Evolutionary conservation across 1,140 invertebrate genomes (phyloP).

Genomic region (Proales similis): DNA sequence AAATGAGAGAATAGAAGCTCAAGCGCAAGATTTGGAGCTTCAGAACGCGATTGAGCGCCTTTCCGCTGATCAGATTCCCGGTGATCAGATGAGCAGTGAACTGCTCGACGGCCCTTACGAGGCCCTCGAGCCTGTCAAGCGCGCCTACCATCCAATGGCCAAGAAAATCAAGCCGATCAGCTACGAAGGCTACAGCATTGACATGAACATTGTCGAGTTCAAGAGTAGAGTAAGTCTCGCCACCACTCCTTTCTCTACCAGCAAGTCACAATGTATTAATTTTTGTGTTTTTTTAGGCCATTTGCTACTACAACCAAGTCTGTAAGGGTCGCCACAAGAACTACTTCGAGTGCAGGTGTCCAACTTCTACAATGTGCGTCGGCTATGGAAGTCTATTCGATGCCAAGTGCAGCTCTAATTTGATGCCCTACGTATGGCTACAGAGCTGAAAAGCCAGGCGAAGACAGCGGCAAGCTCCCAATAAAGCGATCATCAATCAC

Average conservation of each 20-base stretch:
- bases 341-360: conserved; percentile 36
- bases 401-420: conserved; percentile 1
- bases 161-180: conserved; percentile 15
- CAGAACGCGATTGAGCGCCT: too few relatives aligned
- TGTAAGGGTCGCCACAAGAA: conserved; percentile 14
- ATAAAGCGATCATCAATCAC: too few relatives aligned
- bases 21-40: not conserved
- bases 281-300: conserved; percentile 32
- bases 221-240: conserved; percentile 7
- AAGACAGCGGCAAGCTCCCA: too few relatives aligned
- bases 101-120: not conserved
- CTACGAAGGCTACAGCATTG: conserved; percentile 29
- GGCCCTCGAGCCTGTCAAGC: not conserved
- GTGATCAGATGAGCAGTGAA: too few relatives aligned
- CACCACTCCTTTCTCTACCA: not conserved
- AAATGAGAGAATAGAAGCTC: not conserved
- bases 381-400: conserved; percentile 20
- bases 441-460: too few relatives aligned
- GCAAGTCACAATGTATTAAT: too few relatives aligned
- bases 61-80: too few relatives aligned
- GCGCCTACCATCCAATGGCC: not conserved
- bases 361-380: conserved; percentile 25
- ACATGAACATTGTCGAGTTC: conserved; percentile 29
- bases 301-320: conserved; percentile 26
- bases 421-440: conserved; percentile 35